Evolutionary conservation across 1,140 invertebrate species (phyloP).

Genomic region (Heterodera schachtii): DNA sequence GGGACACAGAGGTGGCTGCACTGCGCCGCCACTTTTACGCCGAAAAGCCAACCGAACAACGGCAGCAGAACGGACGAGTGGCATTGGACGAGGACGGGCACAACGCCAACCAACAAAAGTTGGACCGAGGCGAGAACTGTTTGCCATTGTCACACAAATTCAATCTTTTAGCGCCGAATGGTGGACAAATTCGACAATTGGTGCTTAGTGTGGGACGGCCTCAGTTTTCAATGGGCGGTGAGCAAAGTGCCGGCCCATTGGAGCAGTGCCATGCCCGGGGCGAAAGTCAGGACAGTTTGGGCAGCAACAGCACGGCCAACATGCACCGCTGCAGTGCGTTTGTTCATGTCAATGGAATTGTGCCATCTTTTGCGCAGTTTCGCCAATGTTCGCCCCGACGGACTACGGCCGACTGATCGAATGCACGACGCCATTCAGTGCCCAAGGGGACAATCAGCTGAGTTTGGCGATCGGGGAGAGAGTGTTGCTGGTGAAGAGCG

Average conservation of each 20-base stretch:
- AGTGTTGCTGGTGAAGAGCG: slow-evolving; percentile 28
- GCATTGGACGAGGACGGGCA: neutral
- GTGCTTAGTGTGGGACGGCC: neutral
- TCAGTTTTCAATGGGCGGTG: neutral
- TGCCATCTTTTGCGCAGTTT: neutral
- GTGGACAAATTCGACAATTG: neutral
- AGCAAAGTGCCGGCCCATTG: neutral
- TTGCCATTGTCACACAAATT: neutral
- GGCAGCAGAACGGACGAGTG: neutral
- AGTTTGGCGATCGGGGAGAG: slow-evolving; percentile 17
- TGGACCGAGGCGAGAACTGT: neutral
- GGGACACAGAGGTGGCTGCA: neutral
- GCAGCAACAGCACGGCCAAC: neutral
- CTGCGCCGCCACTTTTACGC: slow-evolving; percentile 14
- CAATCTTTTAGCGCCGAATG: neutral
- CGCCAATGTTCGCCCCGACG: slow-evolving; percentile 5
- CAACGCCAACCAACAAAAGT: neutral
- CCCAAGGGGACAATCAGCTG: slow-evolving; percentile 31
- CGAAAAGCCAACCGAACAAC: neutral
- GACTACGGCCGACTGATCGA: slow-evolving; percentile 27
- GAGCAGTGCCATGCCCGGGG: neutral
- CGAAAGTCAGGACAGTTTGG: slow-evolving; percentile 23
- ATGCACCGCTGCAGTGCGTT: neutral
- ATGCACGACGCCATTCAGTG: slow-evolving; percentile 18
- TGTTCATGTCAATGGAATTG: neutral